Conservation (phyloP, 2,888 invertebrate genomes). For the Miltochrista miniata region DNA sequence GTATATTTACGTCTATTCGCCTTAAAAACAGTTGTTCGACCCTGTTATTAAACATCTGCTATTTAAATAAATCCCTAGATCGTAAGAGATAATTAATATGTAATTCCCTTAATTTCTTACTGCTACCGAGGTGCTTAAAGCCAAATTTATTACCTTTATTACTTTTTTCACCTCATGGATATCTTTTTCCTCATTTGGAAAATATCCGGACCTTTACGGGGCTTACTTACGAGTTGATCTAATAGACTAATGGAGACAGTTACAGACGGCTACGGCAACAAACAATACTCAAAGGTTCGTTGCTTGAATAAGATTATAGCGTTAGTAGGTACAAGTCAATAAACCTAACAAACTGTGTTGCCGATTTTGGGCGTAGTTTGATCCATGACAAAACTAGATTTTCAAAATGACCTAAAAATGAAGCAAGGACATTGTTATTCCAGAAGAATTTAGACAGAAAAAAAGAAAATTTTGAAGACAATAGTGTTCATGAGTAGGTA, state of each 20-base stretch:
- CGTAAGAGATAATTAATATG: conserved; percentile 3
- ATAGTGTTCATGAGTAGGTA: too few relatives aligned
- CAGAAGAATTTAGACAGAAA: too few relatives aligned
- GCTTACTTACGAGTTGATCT: not conserved
- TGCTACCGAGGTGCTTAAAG: conserved; percentile 1
- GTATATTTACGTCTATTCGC: not conserved
- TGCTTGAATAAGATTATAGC: not conserved
- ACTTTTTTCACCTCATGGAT: not conserved
- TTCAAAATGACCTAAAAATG: too few relatives aligned
- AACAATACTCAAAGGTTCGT: not conserved
- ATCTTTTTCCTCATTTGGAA: not conserved
- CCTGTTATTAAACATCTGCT: not conserved
- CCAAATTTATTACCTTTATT: conserved; percentile 1
- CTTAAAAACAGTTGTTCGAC: not conserved
- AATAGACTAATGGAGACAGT: not conserved
- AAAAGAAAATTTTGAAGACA: too few relatives aligned
- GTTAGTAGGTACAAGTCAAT: too few relatives aligned
- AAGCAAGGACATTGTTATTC: too few relatives aligned
- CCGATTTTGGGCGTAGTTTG: too few relatives aligned
- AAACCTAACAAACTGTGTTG: too few relatives aligned
- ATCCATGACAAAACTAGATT: too few relatives aligned
- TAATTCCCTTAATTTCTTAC: not conserved
- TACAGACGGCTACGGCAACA: not conserved
- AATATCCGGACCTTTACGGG: not conserved
- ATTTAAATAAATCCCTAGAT: conserved; percentile 4